These are phyloP conservation scores for Orius insidiosus DNA, from an alignment of 1,140 invertebrate species.

Conservation along the genomic window DNA sequence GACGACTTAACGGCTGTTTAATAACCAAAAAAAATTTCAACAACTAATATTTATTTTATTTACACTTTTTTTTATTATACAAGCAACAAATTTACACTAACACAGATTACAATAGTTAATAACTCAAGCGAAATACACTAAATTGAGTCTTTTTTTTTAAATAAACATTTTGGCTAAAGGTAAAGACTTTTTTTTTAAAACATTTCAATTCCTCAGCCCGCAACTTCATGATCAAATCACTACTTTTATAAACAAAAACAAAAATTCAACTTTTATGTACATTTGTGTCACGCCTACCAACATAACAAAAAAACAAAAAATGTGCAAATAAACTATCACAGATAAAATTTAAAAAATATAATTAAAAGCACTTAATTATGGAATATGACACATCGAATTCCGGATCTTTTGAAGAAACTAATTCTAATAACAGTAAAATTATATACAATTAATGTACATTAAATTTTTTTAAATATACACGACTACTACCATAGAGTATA, in stretches of 20 bases:
- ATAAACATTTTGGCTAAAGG: background rate
- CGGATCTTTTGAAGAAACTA: background rate
- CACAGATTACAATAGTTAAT: background rate
- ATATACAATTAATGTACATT: slow-evolving; percentile 5
- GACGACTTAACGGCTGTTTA: too few relatives aligned
- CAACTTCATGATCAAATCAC: background rate
- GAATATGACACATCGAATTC: slow-evolving; percentile 9
- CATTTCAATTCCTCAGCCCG: too few relatives aligned
- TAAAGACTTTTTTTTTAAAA: background rate
- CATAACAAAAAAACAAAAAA: slow-evolving; percentile 1
- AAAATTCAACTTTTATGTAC: too few relatives aligned
- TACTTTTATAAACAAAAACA: background rate
- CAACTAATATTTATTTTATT: slow-evolving; percentile 16
- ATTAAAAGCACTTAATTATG: slow-evolving; percentile 23
- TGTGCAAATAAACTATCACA: slow-evolving; percentile 14
- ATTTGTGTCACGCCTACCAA: background rate
- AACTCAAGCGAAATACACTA: background rate
- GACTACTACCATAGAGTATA: slow-evolving; percentile 1
- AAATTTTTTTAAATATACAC: slow-evolving; percentile 5
- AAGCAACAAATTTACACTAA: slow-evolving; percentile 10
- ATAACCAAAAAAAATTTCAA: slow-evolving; percentile 7
- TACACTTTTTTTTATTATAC: slow-evolving; percentile 7
- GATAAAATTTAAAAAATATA: slow-evolving; percentile 15
- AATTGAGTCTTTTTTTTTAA: slow-evolving; percentile 1
- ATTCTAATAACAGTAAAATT: slow-evolving; percentile 5